Conservation (phyloP, 2,113 vertebrate species). For the Dipodomys spectabilis region DNA sequence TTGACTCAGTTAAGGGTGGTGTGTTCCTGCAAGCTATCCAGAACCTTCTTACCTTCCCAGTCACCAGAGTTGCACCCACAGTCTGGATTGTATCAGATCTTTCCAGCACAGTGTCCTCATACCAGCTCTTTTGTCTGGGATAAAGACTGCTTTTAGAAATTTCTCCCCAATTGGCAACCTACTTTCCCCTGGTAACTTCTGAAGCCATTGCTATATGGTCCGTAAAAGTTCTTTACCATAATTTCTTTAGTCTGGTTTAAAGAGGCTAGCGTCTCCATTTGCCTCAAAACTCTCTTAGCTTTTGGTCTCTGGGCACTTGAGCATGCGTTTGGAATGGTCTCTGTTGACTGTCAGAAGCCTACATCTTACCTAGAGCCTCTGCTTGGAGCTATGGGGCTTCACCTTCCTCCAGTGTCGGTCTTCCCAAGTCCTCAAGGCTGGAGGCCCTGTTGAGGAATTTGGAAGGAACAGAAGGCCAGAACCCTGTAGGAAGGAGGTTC, state of each 20-base stretch:
- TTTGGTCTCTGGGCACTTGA: not conserved
- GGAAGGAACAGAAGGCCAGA: slow-evolving; percentile 69
- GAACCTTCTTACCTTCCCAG: not conserved
- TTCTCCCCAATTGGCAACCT: not conserved
- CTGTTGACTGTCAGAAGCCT: slow-evolving; percentile 11
- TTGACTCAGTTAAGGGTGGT: not conserved
- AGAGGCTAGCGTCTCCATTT: slow-evolving; percentile 57
- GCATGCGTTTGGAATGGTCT: not conserved
- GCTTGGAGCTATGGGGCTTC: slow-evolving; percentile 70
- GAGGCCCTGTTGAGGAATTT: slow-evolving; percentile 72
- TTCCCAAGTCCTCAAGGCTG: slow-evolving; percentile 63
- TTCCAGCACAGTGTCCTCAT: not conserved
- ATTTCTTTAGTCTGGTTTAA: not conserved
- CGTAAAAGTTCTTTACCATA: not conserved
- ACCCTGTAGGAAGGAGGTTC: too few species aligned
- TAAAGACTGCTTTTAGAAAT: not conserved
- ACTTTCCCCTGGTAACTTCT: not conserved
- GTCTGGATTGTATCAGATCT: too few species aligned
- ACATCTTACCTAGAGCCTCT: slow-evolving; percentile 45
- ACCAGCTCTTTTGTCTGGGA: not conserved
- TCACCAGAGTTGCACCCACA: not conserved
- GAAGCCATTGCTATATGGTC: not conserved
- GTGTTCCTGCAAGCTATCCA: not conserved
- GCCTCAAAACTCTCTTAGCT: not conserved
- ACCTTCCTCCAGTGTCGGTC: slow-evolving; percentile 26